These are phyloP conservation scores for Petrocephalus schoutedeni DNA, from an alignment of 2,797 vertebrate genomes.

Conservation along the genomic window DNA sequence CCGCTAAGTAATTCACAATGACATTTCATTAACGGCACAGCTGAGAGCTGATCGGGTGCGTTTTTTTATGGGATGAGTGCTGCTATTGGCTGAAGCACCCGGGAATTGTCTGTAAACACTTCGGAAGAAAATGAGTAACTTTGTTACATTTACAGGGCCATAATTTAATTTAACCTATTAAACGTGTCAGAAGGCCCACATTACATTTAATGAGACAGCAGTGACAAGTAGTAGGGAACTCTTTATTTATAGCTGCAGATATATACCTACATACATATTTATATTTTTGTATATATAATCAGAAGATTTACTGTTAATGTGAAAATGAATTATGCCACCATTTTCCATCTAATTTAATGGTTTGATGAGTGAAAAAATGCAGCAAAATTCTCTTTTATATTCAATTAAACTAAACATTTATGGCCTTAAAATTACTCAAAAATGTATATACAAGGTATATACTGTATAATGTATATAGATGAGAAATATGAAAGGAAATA, in stretches of 20 bases:
- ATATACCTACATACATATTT: neutral
- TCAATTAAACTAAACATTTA: neutral
- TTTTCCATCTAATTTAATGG: neutral
- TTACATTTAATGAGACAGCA: slow-evolving; percentile 10
- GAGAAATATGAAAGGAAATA: neutral
- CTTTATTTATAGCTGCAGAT: neutral
- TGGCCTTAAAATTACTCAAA: neutral
- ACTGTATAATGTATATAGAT: neutral
- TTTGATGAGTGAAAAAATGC: neutral
- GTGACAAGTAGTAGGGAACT: neutral
- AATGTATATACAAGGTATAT: neutral
- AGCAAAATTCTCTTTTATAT: neutral
- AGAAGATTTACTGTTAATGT: neutral
- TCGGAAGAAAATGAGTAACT: neutral
- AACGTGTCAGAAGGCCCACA: neutral
- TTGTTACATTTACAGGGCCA: neutral
- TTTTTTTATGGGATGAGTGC: neutral
- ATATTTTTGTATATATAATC: slow-evolving; percentile 1
- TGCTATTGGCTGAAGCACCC: neutral
- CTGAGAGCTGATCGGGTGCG: neutral
- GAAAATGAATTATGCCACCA: neutral
- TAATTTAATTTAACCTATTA: neutral
- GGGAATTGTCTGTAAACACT: neutral
- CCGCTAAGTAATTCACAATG: slow-evolving; percentile 13
- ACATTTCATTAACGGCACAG: slow-evolving; percentile 4